These are phyloP conservation scores for Elaeidobius kamerunicus DNA, from an alignment of 2,888 invertebrate species.

Conservation along the genomic window DNA sequence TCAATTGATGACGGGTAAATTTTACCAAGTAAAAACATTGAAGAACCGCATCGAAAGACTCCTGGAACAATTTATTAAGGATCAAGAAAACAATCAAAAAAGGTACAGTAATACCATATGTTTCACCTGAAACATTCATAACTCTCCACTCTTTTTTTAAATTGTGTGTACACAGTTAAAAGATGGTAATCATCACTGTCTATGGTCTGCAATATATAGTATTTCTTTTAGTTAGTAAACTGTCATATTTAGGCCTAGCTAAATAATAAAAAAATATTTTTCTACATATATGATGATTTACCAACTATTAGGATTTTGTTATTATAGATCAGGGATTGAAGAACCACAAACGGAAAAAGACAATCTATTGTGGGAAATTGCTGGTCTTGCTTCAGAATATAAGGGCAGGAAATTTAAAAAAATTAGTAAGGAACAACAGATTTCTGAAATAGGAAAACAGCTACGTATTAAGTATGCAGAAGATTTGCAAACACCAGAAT, in stretches of 20 bases:
- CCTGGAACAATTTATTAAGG: neutral
- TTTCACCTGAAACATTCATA: too few relatives aligned
- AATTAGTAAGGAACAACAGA: constrained; percentile 2
- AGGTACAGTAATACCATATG: too few relatives aligned
- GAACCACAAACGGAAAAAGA: neutral
- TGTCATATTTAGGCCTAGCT: neutral
- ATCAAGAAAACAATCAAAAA: neutral
- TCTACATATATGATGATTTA: too few relatives aligned
- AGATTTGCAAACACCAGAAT: neutral
- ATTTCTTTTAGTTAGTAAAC: neutral
- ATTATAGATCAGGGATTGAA: neutral
- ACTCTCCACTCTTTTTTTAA: too few relatives aligned
- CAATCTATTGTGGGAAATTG: neutral
- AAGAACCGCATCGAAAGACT: neutral
- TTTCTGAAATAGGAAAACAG: neutral
- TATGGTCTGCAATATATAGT: neutral
- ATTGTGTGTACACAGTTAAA: too few relatives aligned
- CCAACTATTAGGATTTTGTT: too few relatives aligned
- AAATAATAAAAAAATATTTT: too few relatives aligned
- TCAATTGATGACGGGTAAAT: neutral
- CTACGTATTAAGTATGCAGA: neutral
- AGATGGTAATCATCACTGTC: neutral
- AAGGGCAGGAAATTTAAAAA: neutral
- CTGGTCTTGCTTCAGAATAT: neutral
- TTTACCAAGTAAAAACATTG: neutral